phyloP scores from a whole-genome alignment of 2,888 invertebrate genomes.

The Allacma fusca region DNA sequence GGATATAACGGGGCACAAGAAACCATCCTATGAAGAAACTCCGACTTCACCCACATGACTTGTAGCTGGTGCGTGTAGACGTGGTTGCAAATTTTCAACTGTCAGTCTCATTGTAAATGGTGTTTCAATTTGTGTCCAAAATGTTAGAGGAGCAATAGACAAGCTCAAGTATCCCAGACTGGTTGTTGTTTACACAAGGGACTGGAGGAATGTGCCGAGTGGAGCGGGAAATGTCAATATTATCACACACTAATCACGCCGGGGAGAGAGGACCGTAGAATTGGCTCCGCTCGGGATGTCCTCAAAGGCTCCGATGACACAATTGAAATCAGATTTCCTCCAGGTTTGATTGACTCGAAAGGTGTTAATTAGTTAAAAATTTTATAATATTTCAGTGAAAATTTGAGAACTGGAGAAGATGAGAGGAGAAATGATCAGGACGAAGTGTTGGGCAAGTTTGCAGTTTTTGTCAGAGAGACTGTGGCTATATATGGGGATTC shows the following conservation, averaged over 20 bases:
- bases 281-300: too few species aligned
- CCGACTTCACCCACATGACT: slow-evolving; percentile 11
- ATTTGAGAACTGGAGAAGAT: slow-evolving; percentile 40
- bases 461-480: slow-evolving; percentile 62
- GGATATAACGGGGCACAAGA: not conserved
- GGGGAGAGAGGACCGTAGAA: too few species aligned
- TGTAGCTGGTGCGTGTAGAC: too few species aligned
- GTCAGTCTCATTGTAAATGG: too few species aligned
- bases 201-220: not conserved
- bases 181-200: not conserved
- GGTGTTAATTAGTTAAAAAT: slow-evolving; percentile 43
- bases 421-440: slow-evolving; percentile 59
- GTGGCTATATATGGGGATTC: slow-evolving; percentile 62
- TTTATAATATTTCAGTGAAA: slow-evolving; percentile 34
- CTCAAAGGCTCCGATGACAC: not conserved
- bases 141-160: not conserved
- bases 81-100: too few species aligned
- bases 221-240: too few species aligned
- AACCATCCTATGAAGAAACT: not conserved
- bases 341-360: not conserved
- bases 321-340: not conserved
- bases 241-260: not conserved
- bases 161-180: not conserved
- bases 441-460: slow-evolving; percentile 62
- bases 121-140: not conserved